phyloP scores from a whole-genome alignment of 1,140 invertebrate species.

The Formica selysi region DNA sequence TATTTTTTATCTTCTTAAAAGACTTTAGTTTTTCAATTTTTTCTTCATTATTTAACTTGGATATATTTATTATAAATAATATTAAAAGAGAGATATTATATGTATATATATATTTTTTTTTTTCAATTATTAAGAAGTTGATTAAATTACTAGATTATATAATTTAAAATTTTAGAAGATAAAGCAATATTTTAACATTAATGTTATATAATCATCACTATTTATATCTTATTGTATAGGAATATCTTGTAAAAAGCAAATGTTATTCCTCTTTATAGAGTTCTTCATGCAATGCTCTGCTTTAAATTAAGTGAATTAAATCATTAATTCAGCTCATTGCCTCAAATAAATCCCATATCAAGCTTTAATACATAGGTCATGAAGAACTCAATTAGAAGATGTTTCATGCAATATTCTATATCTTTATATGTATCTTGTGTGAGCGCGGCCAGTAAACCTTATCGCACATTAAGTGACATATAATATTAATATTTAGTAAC shows the following conservation, averaged over 20 bases:
- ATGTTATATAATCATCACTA: neutral
- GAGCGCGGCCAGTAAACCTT: neutral
- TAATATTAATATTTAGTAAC: neutral
- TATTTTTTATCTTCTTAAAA: too few species aligned
- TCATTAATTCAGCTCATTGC: conserved; percentile 55
- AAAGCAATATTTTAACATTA: neutral
- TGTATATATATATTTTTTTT: too few species aligned
- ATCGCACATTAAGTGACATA: neutral
- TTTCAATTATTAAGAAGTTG: conserved; percentile 12
- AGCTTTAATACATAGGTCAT: conserved; percentile 28
- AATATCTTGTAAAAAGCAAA: conserved; percentile 7
- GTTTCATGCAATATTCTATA: conserved; percentile 22
- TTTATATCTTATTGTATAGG: neutral
- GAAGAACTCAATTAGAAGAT: conserved; percentile 43
- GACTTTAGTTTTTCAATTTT: too few species aligned
- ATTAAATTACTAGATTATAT: neutral
- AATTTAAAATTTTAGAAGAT: neutral
- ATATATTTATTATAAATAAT: too few species aligned
- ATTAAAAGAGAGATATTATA: too few species aligned
- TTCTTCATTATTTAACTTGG: too few species aligned
- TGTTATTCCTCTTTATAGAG: conserved; percentile 1
- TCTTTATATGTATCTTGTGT: neutral
- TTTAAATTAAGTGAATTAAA: conserved; percentile 45
- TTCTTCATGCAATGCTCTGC: conserved; percentile 17
- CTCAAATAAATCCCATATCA: conserved; percentile 50